A percentile compares a stretch with the other conserved stretches of the same genome.
Conservation (phyloP, 2,888 invertebrate species). For the Scaptomyza cyrtandrae region DNA sequence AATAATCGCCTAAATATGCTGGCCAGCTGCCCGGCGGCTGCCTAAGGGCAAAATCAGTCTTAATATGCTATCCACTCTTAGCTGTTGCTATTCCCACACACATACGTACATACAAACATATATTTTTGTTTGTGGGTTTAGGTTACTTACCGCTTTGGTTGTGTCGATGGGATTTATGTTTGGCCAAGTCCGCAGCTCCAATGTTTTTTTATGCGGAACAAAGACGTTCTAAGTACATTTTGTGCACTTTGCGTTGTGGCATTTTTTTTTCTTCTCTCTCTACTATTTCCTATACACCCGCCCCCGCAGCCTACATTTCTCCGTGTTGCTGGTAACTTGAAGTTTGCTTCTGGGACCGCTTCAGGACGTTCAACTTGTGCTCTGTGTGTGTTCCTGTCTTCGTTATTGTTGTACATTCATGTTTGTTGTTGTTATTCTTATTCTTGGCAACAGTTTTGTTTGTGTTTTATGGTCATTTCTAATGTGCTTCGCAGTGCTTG, state of each 20-base stretch:
- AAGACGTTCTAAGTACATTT: conserved; percentile 75
- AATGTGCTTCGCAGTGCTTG: conserved; percentile 50
- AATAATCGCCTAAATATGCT: conserved; percentile 78
- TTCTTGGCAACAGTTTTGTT: conserved; percentile 75
- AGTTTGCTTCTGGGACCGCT: conserved; percentile 60
- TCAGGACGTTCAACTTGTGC: conserved; percentile 70
- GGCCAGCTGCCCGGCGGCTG: conserved; percentile 68
- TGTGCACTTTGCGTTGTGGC: conserved; percentile 66
- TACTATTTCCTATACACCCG: background rate
- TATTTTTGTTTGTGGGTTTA: conserved; percentile 32
- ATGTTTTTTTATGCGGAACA: conserved; percentile 77
- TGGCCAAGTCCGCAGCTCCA: conserved; percentile 68
- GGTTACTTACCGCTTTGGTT: conserved; percentile 46
- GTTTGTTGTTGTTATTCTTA: conserved; percentile 32
- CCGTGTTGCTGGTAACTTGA: conserved; percentile 52
- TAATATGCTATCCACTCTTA: conserved; percentile 63
- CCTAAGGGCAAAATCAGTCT: conserved; percentile 77
- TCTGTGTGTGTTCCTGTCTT: conserved; percentile 12
- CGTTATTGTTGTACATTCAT: conserved; percentile 49
- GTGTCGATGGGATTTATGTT: conserved; percentile 76
- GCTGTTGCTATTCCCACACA: conserved; percentile 49
- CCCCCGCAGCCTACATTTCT: conserved; percentile 11
- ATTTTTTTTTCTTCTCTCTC: conserved; percentile 28
- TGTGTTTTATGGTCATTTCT: conserved; percentile 78
- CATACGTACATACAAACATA: background rate